Evolutionary conservation across 2,888 invertebrate genomes (phyloP).

Genomic region (Protodeltote pygarga): DNA sequence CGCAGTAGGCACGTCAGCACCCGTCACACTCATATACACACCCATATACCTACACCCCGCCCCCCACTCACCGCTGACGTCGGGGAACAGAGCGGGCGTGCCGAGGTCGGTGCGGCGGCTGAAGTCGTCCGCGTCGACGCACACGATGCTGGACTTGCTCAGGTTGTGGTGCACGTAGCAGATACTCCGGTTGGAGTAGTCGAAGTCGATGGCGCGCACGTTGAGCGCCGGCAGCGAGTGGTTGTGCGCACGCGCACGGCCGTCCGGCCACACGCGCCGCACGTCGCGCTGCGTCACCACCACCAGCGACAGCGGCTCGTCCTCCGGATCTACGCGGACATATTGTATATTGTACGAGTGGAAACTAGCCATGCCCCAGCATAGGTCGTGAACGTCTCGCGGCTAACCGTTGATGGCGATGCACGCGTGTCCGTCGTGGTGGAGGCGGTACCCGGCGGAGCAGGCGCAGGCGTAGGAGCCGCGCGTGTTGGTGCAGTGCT

Average conservation of each 20-base stretch:
- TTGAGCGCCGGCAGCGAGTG: constrained; percentile 67
- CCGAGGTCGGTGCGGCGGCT: constrained; percentile 86
- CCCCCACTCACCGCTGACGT: constrained; percentile 87
- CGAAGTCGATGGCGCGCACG: constrained; percentile 76
- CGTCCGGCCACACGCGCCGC: constrained; percentile 82
- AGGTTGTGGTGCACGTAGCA: constrained; percentile 90
- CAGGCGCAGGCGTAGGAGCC: constrained; percentile 92
- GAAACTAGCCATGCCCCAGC: no score
- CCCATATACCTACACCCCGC: no score
- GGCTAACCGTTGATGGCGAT: constrained; percentile 89
- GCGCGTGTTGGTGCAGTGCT: constrained; percentile 89
- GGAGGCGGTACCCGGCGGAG: constrained; percentile 88
- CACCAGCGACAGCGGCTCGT: constrained; percentile 88
- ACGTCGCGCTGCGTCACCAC: constrained; percentile 90
- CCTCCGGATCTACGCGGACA: constrained; percentile 88
- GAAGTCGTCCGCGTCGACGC: constrained; percentile 89
- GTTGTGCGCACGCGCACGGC: constrained; percentile 29
- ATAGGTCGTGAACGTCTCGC: not conserved
- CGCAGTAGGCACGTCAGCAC: constrained; percentile 10
- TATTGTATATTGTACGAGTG: no score
- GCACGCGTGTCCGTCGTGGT: constrained; percentile 87
- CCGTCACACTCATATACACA: no score
- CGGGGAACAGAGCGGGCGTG: constrained; percentile 88
- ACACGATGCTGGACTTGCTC: constrained; percentile 86
- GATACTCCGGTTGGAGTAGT: constrained; percentile 84